Percentiles rank a stretch among this genome's conserved stretches.
Evolutionary conservation across 1,140 invertebrate genomes (phyloP).

Genomic region (Akabosia matsudoensis): DNA sequence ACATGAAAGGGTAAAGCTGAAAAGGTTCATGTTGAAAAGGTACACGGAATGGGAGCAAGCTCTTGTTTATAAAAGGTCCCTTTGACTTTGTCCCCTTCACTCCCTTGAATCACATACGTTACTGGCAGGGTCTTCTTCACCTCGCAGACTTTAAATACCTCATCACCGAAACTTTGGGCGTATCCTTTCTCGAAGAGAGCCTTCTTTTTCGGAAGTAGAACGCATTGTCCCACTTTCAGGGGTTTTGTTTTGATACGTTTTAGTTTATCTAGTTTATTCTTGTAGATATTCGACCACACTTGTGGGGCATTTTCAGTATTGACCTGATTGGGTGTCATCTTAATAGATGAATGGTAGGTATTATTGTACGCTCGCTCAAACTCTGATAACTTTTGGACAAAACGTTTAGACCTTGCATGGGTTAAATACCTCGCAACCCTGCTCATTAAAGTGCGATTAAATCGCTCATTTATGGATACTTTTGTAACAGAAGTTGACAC

Average conservation of each 20-base stretch:
- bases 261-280: neutral
- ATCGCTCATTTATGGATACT: conserved; percentile 2
- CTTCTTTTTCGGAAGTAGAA: conserved; percentile 3
- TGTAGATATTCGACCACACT: neutral
- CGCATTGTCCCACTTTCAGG: neutral
- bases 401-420: neutral
- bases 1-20: neutral
- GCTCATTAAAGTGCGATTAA: neutral
- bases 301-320: neutral
- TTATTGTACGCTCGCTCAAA: conserved; percentile 6
- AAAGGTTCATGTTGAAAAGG: neutral
- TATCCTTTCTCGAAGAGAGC: conserved; percentile 3
- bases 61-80: neutral
- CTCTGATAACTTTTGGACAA: neutral
- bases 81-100: neutral
- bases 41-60: neutral
- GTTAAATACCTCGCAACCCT: neutral
- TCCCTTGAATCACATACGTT: neutral
- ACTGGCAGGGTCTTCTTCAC: neutral
- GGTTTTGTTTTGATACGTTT: neutral
- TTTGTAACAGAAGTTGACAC: neutral
- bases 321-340: neutral
- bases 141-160: neutral
- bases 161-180: neutral
- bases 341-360: neutral